A percentile compares a stretch with the other conserved stretches of the same genome.
These are phyloP conservation scores for Cercopithecus mona DNA, from an alignment of 2,113 vertebrate genomes.

Conservation along the genomic window DNA sequence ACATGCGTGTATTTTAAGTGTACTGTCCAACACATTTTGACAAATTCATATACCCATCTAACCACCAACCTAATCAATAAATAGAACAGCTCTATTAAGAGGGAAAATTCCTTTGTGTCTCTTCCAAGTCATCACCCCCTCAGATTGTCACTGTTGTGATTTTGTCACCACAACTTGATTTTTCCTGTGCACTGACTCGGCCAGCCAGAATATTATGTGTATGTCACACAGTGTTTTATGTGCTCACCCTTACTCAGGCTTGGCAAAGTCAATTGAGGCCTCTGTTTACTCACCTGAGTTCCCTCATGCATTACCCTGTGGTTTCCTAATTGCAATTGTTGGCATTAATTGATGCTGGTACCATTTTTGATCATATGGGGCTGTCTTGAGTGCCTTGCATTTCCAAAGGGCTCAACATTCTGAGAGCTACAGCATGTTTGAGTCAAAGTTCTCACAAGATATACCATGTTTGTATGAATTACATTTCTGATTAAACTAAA, in stretches of 20 bases:
- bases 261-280: neutral
- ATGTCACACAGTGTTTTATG: neutral
- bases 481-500: neutral
- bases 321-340: conserved; percentile 70
- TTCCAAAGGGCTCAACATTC: conserved; percentile 73
- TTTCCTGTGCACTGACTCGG: neutral
- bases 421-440: conserved; percentile 65
- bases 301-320: neutral
- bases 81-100: neutral
- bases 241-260: neutral
- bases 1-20: neutral
- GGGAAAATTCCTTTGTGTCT: neutral
- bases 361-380: conserved; percentile 68
- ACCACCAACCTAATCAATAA: neutral
- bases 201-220: neutral
- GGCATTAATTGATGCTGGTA: conserved; percentile 68
- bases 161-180: neutral
- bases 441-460: conserved; percentile 45
- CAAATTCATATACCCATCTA: neutral
- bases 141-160: neutral
- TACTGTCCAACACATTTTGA: neutral
- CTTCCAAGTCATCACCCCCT: neutral
- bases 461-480: neutral
- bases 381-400: conserved; percentile 47
- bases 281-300: neutral